Percentiles rank a stretch among this genome's conserved stretches.
Evolutionary conservation across 2,888 invertebrate species (phyloP).

Genomic region (Hydraecia micacea): DNA sequence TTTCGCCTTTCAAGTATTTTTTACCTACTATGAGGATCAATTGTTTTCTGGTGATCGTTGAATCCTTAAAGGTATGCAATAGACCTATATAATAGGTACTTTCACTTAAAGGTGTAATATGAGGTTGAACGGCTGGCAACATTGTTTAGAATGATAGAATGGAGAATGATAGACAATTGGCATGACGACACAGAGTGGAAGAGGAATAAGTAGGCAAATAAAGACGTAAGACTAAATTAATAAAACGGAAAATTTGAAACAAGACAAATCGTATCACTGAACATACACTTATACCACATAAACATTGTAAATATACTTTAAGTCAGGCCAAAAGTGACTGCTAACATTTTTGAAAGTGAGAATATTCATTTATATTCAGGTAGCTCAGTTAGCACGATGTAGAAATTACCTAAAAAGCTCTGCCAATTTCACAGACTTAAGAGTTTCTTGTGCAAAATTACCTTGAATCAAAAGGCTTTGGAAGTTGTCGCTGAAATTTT

Average conservation of each 20-base stretch:
- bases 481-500: conserved; percentile 29
- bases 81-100: background rate
- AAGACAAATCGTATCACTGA: too few relatives aligned
- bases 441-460: conserved; percentile 24
- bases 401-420: conserved; percentile 13
- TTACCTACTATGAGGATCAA: background rate
- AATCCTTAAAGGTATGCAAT: background rate
- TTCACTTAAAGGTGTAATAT: background rate
- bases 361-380: background rate
- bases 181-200: background rate
- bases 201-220: background rate
- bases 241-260: background rate
- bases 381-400: background rate
- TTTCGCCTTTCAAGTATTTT: background rate
- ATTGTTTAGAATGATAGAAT: background rate
- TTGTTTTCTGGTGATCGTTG: background rate
- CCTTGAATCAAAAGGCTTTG: conserved; percentile 33
- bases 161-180: background rate
- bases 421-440: conserved; percentile 3
- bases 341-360: background rate
- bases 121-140: background rate
- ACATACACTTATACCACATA: background rate
- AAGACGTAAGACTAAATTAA: background rate
- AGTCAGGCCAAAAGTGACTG: background rate
- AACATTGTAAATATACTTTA: background rate